Evolutionary conservation across 1,140 invertebrate genomes (phyloP), one percentile per base, ranked within the genome.

Genomic region (Leptinotarsa undecemlineata): DNA sequence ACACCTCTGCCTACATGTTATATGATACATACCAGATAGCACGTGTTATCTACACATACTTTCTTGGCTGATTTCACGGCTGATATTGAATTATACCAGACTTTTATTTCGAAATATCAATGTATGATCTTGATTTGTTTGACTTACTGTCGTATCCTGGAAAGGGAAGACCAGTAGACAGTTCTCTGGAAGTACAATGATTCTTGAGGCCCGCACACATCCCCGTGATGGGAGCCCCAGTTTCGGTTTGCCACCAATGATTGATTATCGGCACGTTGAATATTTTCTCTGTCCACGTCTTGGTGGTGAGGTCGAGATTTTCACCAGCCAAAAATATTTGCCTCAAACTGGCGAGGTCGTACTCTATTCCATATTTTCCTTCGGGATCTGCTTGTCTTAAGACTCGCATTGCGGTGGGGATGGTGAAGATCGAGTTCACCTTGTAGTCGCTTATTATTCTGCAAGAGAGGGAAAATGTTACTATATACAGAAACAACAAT

Each of bases 241-340:
- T 95, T 87, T 98, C 96, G 5, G 95, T 97, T 86, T 98, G 96
- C 96, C 96, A 98, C 96, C 96, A 98, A 83, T 98, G 93, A 84
- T 98, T 97, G 20, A 97, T 82, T 11, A 97, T 90, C 0, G 96
- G 95, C 2, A 94, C 94, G 75, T 92, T 89, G 80, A 98, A 94
- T 13, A 89, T 87, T 71, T 90, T 90, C 84, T 94, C 91, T 1
- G 94, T 92, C 96, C 96, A 98, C 5, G 86, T 79, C 88, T 96
- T 93, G 0, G 96, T 96, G 82, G 96, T 95, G 73, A 93, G 91
- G 83, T 98, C 96, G 84, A 96, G 96, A 81, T 97, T 95, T 85
- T 98, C 96, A 1, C 96, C 96, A 74, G 96, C 96, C 5, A 97
- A 92, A 84, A 96, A 97, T 70, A 98, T 88, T 11, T 90, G 90